Evolutionary conservation across 2,113 vertebrate genomes (phyloP), one percentile per base, ranked within the genome.

Genomic region (Periophthalmus modestus): DNA sequence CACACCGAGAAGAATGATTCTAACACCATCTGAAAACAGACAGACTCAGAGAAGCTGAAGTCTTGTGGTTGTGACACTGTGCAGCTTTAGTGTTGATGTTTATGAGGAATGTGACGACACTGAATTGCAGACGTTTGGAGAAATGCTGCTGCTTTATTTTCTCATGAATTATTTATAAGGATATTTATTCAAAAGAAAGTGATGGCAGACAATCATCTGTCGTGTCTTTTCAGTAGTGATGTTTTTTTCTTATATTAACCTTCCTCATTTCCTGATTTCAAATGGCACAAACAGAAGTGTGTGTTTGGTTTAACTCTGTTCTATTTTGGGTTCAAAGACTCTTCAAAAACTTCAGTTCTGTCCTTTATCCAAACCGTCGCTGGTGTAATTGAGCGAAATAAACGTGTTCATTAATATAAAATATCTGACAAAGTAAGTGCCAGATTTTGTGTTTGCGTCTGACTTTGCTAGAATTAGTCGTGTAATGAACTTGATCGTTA

Each of bases 81-180:
- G 2, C 5, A 6, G 4, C 54, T 28, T 23, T 28, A 16, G 9
- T 61, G 13, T 12, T 61, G 58, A 33, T 6, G 23, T 33, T 62
- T 28, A 34, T 62, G 24, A 62, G 59, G 59, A 28, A 19, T 62
- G 16, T 62, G 34, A 43, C 34, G n/a, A 39, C 9, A 21, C 18
- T n/a, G 21, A 65, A 65, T n/a, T 2, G 9, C 10, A 10, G 59
- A 39, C 2, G 36, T 36, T 33, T 63, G 15, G 61, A 63, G 19
- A 36, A 63, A 34, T 63, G 36, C 36, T 21, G 39, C 7, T 68
- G 68, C 80, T 82, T 75, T 78, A 82, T 80, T 85, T 75, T 72
- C 57, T 72, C 39, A 63, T 82, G 66, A 81, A 81, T 83, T 69
- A 83, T 79, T 75, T 50, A 81, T 72, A 58, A 2, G 28, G 59